Conservation (phyloP, 2,888 invertebrate species). For the Halocaridina rubra region DNA sequence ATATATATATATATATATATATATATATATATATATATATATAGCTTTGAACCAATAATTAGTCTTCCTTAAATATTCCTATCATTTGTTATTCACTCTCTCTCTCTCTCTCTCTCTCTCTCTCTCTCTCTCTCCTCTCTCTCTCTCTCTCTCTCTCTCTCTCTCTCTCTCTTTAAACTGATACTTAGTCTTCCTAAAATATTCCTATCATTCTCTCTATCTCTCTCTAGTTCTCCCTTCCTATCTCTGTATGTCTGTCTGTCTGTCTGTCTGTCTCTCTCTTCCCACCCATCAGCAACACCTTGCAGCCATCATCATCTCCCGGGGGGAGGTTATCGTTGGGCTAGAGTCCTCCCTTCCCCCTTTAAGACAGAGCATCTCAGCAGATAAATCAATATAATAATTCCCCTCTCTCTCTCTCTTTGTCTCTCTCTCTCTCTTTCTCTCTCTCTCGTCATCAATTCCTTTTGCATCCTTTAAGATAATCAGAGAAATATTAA, state of each 20-base stretch:
- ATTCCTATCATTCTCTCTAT: no score
- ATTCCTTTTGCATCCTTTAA: not conserved
- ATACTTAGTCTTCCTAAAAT: not conserved
- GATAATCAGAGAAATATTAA: not conserved
- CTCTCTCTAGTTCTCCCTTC: not conserved
- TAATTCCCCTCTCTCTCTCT: not conserved
- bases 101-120: conserved; percentile 18
- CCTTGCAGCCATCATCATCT: no score
- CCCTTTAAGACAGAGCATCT: not conserved
- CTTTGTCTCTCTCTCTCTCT: not conserved
- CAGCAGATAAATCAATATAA: not conserved
- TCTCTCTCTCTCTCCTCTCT: not conserved
- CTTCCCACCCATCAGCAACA: not conserved
- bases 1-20: not conserved
- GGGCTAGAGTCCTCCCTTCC: no score
- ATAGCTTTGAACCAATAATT: not conserved
- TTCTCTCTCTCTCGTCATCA: not conserved
- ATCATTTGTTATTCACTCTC: not conserved
- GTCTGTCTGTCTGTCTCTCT: not conserved
- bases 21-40: not conserved
- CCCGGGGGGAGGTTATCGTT: no score
- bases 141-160: not conserved
- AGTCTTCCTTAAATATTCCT: not conserved
- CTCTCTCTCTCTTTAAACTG: not conserved
- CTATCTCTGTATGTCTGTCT: not conserved